Base-by-base conservation (phyloP, 2,797 vertebrate genomes). In the Luscinia luscinia region DNA sequence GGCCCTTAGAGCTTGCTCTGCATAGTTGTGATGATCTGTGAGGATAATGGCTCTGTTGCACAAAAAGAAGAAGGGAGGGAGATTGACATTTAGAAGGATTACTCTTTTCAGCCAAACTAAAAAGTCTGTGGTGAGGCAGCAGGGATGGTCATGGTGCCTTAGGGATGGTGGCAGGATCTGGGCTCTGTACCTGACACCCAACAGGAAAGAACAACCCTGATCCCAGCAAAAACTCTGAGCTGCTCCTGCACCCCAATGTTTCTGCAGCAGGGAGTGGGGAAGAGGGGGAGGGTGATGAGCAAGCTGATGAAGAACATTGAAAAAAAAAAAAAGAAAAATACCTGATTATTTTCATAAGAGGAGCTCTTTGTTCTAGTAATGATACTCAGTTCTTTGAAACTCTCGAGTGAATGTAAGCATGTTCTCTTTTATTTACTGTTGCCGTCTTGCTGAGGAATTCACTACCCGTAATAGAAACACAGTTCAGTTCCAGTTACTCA, bases 391-490 rank as follows among this genome's bases (percentile, higher is more conserved):
- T 96, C 94, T 94, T 96, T 90, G 90, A 93, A 97, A 63, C 91
- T 93, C 69, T 62, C 90, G 95, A 77, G 89, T 96, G 87, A 98
- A 96, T 96, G 86, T 97, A 97, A 97, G 95, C 97, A 91, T 43
- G 66, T 93, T 80, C 91, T 96, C 93, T 90, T 96, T 91, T 97
- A 96, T 98, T 98, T 98, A 97, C 94, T 89, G 84, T 92, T 93
- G 75, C 96, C 17, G 87, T 97, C 97, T 73, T 52, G 49, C 92
- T 68, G 66, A 95, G 94, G 95, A 97, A 97, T 98, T 95, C 97
- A 79, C 93, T 96, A 74, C 97, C 96, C 95, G 94, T 95, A 97
- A 97, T 95, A 97, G 97, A 96, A 97, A 96, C 95, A 95, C 82
- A 84, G 77, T 91, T 96, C 80, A 68, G 66, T 94, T 89, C 91